Percentiles rank a stretch among this genome's conserved stretches.
These are phyloP conservation scores for Grantiella picta DNA, from an alignment of 2,113 vertebrate species.

Conservation along the genomic window DNA sequence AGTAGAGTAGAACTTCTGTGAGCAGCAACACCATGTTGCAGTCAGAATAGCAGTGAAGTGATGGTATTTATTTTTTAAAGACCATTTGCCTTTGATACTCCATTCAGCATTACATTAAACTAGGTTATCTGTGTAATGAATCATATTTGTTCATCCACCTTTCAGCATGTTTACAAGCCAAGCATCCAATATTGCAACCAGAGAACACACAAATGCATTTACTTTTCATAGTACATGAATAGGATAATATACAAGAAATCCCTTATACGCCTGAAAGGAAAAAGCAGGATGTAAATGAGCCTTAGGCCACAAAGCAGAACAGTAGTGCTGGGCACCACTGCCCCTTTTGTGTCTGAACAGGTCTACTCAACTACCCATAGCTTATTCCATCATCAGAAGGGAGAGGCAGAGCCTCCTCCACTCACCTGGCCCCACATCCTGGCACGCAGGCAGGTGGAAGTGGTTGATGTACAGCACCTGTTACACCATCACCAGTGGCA, in stretches of 20 bases:
- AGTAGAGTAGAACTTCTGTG: neutral
- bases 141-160: neutral
- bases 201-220: neutral
- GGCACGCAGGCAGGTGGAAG: neutral
- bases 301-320: neutral
- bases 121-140: neutral
- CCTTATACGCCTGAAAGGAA: neutral
- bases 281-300: neutral
- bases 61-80: neutral
- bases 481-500: accelerated
- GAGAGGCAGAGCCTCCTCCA: neutral
- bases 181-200: neutral
- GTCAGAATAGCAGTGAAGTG: neutral
- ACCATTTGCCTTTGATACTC: neutral
- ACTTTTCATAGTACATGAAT: neutral
- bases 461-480: accelerated
- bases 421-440: no score
- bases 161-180: neutral
- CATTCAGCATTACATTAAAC: neutral
- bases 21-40: neutral
- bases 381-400: accelerated
- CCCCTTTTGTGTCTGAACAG: neutral
- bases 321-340: neutral
- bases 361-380: no score
- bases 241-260: neutral